phyloP scores from a whole-genome alignment of 2,888 invertebrate species.

The Alloplasta piceator region DNA sequence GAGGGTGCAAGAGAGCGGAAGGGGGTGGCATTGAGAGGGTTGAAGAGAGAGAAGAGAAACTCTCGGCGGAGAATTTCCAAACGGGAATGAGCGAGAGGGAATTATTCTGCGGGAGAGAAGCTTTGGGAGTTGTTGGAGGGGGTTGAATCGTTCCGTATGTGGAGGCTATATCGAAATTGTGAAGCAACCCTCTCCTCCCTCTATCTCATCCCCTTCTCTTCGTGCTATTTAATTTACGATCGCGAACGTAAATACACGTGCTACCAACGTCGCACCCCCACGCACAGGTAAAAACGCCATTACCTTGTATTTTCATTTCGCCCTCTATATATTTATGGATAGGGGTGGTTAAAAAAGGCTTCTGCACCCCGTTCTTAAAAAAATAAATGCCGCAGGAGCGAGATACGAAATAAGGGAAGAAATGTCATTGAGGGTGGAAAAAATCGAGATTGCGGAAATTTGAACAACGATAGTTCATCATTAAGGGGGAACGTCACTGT shows the following conservation, averaged over 20 bases:
- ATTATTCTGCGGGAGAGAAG: conserved; percentile 41
- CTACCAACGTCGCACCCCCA: conserved; percentile 16
- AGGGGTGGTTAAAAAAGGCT: background rate
- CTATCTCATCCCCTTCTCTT: conserved; percentile 19
- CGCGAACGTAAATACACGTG: conserved; percentile 58
- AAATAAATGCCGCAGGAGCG: too few species aligned
- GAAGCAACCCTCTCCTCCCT: conserved; percentile 19
- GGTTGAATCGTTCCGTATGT: conserved; percentile 39
- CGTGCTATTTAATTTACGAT: conserved; percentile 66
- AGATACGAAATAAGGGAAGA: too few species aligned
- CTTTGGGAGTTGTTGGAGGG: background rate
- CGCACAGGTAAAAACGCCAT: conserved; percentile 61
- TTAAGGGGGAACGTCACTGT: too few species aligned
- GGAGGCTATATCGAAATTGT: conserved; percentile 44
- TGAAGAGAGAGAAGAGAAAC: conserved; percentile 29
- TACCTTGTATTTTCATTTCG: conserved; percentile 41
- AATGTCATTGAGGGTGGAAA: too few species aligned
- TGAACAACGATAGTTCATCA: too few species aligned
- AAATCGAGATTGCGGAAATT: too few species aligned
- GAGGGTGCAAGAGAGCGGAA: conserved; percentile 41
- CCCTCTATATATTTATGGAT: conserved; percentile 15
- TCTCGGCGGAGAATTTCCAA: conserved; percentile 40
- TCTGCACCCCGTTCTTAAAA: too few species aligned
- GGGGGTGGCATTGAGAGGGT: conserved; percentile 8
- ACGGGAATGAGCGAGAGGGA: conserved; percentile 27